Evolutionary conservation across 2,888 invertebrate genomes (phyloP).

Genomic region (Chalcis sispes): DNA sequence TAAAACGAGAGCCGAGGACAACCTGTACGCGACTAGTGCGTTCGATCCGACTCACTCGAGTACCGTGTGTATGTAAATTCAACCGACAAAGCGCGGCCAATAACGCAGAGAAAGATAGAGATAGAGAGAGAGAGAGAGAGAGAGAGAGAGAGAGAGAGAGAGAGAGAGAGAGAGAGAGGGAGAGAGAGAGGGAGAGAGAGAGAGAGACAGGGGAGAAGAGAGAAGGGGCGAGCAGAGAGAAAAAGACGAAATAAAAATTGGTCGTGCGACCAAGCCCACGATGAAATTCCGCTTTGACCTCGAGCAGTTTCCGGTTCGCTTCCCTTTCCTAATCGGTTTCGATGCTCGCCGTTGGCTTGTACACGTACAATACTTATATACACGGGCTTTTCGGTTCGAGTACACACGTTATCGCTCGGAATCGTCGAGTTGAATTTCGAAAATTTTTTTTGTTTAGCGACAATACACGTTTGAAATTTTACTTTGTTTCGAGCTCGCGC

Average conservation of each 20-base stretch:
- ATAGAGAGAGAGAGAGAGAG: not conserved
- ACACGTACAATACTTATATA: not conserved
- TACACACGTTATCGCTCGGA: not conserved
- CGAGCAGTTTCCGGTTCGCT: slow-evolving; percentile 68
- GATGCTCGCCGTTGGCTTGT: not conserved
- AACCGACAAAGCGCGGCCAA: not conserved
- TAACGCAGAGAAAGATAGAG: not conserved
- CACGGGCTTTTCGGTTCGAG: not conserved
- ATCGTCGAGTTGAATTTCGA: not conserved
- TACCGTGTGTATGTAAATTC: not conserved
- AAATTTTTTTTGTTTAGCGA: slow-evolving; percentile 10
- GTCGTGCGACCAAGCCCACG: slow-evolving; percentile 61
- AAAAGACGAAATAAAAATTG: slow-evolving; percentile 29
- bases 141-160: not conserved
- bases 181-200: not conserved
- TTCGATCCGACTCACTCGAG: not conserved
- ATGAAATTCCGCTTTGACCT: slow-evolving; percentile 67
- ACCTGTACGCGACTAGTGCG: slow-evolving; percentile 59
- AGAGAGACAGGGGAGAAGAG: not conserved
- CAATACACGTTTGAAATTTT: no score
- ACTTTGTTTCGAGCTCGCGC: no score
- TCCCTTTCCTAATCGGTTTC: slow-evolving; percentile 53
- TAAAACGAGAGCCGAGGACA: slow-evolving; percentile 72
- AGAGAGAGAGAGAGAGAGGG: not conserved
- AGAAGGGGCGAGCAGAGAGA: not conserved